phyloP scores from a whole-genome alignment of 2,113 vertebrate genomes.

The Haemorhous mexicanus region DNA sequence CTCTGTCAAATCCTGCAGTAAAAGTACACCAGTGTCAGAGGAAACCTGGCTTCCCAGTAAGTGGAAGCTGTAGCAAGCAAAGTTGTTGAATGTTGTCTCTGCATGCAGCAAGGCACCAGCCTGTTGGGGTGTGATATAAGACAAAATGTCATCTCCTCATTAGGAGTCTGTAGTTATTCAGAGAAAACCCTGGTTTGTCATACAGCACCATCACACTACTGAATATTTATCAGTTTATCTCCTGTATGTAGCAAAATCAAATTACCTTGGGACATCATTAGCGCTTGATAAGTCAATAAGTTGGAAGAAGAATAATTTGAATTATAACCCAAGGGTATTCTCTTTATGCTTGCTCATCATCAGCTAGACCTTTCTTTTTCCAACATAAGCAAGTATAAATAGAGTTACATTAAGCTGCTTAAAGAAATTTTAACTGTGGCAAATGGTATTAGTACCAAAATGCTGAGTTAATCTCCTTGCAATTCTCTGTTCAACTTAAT shows the following conservation, averaged over 20 bases:
- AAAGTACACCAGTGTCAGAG: background rate
- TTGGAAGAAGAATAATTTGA: background rate
- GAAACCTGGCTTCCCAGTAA: background rate
- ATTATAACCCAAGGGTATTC: background rate
- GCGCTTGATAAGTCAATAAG: background rate
- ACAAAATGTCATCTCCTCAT: background rate
- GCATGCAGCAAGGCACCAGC: rapidly evolving
- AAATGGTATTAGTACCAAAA: background rate
- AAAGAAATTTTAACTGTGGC: background rate
- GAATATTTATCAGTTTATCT: background rate
- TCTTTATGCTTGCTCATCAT: background rate
- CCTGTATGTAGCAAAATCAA: background rate
- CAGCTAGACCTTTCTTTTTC: background rate
- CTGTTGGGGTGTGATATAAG: background rate
- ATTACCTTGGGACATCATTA: background rate
- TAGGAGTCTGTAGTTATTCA: background rate
- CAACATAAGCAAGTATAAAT: background rate
- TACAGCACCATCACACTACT: background rate
- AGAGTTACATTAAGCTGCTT: background rate
- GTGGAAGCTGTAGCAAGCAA: background rate
- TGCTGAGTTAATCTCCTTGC: background rate
- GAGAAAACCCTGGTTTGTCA: background rate
- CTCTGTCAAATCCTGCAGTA: background rate
- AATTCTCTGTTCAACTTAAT: background rate
- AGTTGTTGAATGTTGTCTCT: background rate